Conservation (phyloP, 2,888 invertebrate genomes). For the Megamerina dolium region DNA sequence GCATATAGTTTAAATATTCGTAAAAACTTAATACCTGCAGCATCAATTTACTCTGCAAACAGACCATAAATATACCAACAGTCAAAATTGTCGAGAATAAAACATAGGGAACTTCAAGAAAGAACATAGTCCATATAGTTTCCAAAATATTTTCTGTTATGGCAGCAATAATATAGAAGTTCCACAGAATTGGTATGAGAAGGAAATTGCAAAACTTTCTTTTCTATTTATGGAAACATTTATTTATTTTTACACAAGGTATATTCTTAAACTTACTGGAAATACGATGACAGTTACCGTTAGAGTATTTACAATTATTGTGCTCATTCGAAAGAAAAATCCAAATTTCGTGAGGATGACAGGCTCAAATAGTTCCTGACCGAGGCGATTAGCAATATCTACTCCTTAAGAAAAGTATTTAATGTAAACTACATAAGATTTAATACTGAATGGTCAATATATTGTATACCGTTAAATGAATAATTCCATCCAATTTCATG, state of each 20-base stretch:
- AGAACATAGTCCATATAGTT: constrained; percentile 24
- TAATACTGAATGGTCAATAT: neutral
- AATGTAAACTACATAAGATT: too few relatives aligned
- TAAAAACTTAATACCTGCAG: constrained; percentile 30
- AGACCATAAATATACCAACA: constrained; percentile 25
- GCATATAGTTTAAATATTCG: constrained; percentile 26
- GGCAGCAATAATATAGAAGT: constrained; percentile 27
- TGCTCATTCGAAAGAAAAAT: constrained; percentile 24
- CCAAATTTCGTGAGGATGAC: constrained; percentile 28
- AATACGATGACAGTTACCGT: constrained; percentile 21
- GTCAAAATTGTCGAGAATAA: constrained; percentile 24
- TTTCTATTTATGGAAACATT: constrained; percentile 14
- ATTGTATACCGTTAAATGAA: constrained; percentile 22
- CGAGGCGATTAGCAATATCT: constrained; percentile 25
- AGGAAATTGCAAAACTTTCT: constrained; percentile 22
- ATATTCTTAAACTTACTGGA: constrained; percentile 20
- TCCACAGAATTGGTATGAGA: constrained; percentile 29
- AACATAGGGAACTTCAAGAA: constrained; percentile 21
- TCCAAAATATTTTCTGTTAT: constrained; percentile 27
- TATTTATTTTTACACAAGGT: neutral
- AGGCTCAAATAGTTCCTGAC: constrained; percentile 25
- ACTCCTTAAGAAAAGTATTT: constrained; percentile 17
- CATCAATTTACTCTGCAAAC: constrained; percentile 29
- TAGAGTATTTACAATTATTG: constrained; percentile 23
- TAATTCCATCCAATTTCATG: constrained; percentile 27